Evolutionary conservation across 2,888 invertebrate species (phyloP).

Genomic region (Lottia scabra): DNA sequence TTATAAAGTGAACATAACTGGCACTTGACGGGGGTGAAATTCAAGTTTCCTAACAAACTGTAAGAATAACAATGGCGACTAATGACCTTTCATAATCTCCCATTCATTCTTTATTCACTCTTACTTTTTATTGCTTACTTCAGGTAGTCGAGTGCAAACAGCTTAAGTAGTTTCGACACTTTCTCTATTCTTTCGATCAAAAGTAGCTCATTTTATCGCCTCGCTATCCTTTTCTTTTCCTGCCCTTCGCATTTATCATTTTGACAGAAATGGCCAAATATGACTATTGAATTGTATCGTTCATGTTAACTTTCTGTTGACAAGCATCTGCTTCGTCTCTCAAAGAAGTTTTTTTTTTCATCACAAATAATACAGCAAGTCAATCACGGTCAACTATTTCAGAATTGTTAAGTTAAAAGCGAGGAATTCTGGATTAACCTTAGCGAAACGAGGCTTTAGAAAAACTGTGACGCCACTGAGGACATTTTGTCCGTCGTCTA

Average conservation of each 20-base stretch:
- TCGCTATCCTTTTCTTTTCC: not conserved
- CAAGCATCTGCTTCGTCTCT: not conserved
- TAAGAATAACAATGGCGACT: not conserved
- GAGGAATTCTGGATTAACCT: not conserved
- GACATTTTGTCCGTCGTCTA: constrained; percentile 15
- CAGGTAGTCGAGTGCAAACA: not conserved
- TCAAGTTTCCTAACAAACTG: not conserved
- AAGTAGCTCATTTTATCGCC: constrained; percentile 1
- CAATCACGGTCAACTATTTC: too few relatives aligned
- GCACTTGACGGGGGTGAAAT: constrained; percentile 1
- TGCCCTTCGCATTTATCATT: not conserved
- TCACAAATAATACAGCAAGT: too few relatives aligned
- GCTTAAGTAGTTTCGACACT: not conserved
- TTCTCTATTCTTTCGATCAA: not conserved
- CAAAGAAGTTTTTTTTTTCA: too few relatives aligned
- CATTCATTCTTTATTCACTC: not conserved
- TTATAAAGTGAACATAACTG: not conserved
- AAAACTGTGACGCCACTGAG: constrained; percentile 13
- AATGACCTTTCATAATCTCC: not conserved
- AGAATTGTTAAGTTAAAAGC: not conserved
- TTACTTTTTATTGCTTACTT: constrained; percentile 2
- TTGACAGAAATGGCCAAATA: not conserved
- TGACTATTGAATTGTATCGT: not conserved
- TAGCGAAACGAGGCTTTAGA: not conserved
- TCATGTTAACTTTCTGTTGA: not conserved